Conservation (phyloP, 2,888 invertebrate species). For the Dynastes hyllus region DNA sequence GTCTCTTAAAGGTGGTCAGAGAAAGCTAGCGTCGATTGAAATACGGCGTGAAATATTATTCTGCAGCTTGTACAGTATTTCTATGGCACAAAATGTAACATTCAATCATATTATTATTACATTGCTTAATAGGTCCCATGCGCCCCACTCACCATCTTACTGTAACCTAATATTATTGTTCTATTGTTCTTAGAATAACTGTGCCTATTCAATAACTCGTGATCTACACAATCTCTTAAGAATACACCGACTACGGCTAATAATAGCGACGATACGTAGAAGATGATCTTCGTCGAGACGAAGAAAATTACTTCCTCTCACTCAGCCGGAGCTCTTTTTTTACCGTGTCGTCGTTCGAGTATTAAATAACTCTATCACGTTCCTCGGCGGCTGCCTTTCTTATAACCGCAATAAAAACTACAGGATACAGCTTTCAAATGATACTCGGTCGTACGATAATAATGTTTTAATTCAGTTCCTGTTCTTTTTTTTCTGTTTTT, state of each 20-base stretch:
- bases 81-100: no score
- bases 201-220: background rate
- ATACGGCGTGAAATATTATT: no score
- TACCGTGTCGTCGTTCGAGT: background rate
- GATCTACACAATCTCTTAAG: background rate
- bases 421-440: background rate
- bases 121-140: no score
- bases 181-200: background rate
- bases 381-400: background rate
- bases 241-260: background rate
- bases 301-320: constrained; percentile 21
- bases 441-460: background rate
- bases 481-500: background rate
- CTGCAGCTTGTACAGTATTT: no score
- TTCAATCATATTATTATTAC: no score
- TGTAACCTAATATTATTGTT: no score
- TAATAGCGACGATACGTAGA: constrained; percentile 1
- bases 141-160: no score
- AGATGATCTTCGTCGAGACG: background rate
- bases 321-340: background rate
- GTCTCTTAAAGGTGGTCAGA: no score
- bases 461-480: no score
- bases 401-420: background rate
- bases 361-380: constrained; percentile 22
- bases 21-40: no score